A percentile compares a stretch with the other conserved stretches of the same genome.
phyloP scores from a whole-genome alignment of 2,113 vertebrate species.

The Cyprinodon tularosa region DNA sequence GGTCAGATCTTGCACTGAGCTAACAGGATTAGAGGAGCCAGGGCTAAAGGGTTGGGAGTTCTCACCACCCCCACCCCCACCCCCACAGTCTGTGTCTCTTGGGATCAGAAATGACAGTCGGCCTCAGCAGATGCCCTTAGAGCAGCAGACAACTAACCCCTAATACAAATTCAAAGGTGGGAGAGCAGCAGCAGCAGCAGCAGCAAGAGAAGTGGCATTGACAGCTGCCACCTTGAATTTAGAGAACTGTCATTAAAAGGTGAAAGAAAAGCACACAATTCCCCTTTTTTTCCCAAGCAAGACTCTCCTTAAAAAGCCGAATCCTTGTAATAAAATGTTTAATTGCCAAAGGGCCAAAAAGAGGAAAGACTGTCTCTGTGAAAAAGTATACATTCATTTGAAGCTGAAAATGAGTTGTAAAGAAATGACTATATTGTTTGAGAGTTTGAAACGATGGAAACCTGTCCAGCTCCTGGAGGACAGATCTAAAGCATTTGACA shows the following conservation, averaged over 20 bases:
- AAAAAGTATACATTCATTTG: neutral
- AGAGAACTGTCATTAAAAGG: slow-evolving; percentile 10
- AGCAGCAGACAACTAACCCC: slow-evolving; percentile 30
- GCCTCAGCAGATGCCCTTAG: slow-evolving; percentile 56
- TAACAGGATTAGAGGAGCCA: slow-evolving; percentile 75
- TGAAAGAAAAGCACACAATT: slow-evolving; percentile 16
- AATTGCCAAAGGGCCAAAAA: neutral
- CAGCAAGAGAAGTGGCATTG: neutral
- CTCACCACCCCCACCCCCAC: slow-evolving; percentile 22
- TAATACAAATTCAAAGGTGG: slow-evolving; percentile 38
- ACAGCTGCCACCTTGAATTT: slow-evolving; percentile 14
- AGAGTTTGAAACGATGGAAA: slow-evolving; percentile 31
- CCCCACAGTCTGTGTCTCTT: slow-evolving; percentile 43
- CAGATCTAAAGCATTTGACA: slow-evolving; percentile 39
- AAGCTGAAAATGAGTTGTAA: neutral
- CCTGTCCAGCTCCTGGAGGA: slow-evolving; percentile 28
- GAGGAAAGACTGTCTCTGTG: neutral
- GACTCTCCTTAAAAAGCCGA: slow-evolving; percentile 1
- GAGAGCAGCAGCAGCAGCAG: slow-evolving; percentile 10
- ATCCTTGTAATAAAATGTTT: slow-evolving; percentile 7
- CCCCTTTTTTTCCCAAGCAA: neutral
- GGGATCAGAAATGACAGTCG: slow-evolving; percentile 56
- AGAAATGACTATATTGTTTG: neutral
- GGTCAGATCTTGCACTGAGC: slow-evolving; percentile 63
- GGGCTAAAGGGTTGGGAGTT: slow-evolving; percentile 47